A percentile compares a stretch with the other conserved stretches of the same genome.
These are phyloP conservation scores for Phycodurus eques DNA, from an alignment of 2,113 vertebrate genomes.

Conservation along the genomic window DNA sequence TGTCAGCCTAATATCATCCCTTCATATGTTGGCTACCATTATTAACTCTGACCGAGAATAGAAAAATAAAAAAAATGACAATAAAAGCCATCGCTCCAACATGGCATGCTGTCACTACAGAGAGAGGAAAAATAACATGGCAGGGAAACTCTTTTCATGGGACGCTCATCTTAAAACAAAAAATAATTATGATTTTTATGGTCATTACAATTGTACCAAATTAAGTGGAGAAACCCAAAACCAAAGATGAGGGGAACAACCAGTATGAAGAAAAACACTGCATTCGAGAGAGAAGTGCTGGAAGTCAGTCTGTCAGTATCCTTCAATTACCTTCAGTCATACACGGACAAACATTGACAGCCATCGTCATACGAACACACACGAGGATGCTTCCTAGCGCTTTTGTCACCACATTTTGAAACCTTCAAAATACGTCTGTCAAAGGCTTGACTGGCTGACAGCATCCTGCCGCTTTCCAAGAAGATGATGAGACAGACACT, in stretches of 20 bases:
- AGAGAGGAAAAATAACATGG: slow-evolving; percentile 41
- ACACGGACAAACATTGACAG: slow-evolving; percentile 26
- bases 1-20: slow-evolving; percentile 77
- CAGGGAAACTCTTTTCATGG: slow-evolving; percentile 64
- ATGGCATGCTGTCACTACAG: slow-evolving; percentile 60
- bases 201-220: slow-evolving; percentile 71
- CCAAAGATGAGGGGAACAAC: slow-evolving; percentile 58
- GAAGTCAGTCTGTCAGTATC: slow-evolving; percentile 74
- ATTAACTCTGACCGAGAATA: slow-evolving; percentile 61
- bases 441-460: slow-evolving; percentile 65
- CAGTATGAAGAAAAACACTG: slow-evolving; percentile 39
- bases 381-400: slow-evolving; percentile 16
- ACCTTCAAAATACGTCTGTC: slow-evolving; percentile 55
- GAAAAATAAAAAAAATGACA: slow-evolving; percentile 45
- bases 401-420: slow-evolving; percentile 56
- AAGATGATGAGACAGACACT: slow-evolving; percentile 46
- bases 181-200: slow-evolving; percentile 76
- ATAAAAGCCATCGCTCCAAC: slow-evolving; percentile 66
- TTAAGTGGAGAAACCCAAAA: slow-evolving; percentile 72
- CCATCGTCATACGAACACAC: slow-evolving; percentile 14
- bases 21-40: slow-evolving; percentile 72
- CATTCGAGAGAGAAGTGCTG: slow-evolving; percentile 52
- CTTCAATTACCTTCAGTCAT: slow-evolving; percentile 41
- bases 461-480: slow-evolving; percentile 49
- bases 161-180: slow-evolving; percentile 70